Base-by-base conservation (phyloP, 64 coral and sea anemone species). In the Stichodactyla helianthus region DNA sequence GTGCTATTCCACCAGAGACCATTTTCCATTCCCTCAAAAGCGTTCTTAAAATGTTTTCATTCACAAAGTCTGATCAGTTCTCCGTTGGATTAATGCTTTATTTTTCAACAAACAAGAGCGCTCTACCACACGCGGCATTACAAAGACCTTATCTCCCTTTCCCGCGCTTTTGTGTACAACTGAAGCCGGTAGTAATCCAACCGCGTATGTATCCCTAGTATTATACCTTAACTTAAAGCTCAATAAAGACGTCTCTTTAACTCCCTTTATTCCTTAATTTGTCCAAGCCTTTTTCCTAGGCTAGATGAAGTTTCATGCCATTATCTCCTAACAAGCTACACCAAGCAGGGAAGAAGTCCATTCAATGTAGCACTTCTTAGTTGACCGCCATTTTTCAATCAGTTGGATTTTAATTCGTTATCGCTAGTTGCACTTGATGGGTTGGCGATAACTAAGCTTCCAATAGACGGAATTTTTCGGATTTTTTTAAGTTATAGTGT, bases 51-150 rank as follows among this genome's bases (percentile, higher is more conserved):
- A 74, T 74, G 68, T 74, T 74, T 74, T n/a, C 26, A 74, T 74
- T 74, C 25, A 74, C 13, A 74, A 22, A 31, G 25, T 27, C 22
- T 74, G 22, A 74, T 74, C 68, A 74, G 27, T 74, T 74, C 68
- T 74, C 68, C 25, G 22, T 74, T 74, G 68, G 68, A 74, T 74
- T 74, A 74, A 23, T 26, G 25, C 22, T 74, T 74, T 74, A 58
- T 58, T 74, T n/a, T 74, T 74, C 11, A 74, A 74, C 68, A 74
- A 74, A 74, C 68, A 74, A 74, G 25, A 74, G 68, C 68, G 68
- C 68, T n/a, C 7, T 27, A 27, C 63, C 19, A 31, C 68, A 74
- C 55, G 68, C 68, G 68, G 68, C 26, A 31, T 31, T 10, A 2
- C 68, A 15, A 31, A 31, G 63, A 7, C 19, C 63, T 68, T 68